Evolutionary conservation across 1,140 invertebrate genomes (phyloP).

Genomic region (Drosophila punjabiensis): DNA sequence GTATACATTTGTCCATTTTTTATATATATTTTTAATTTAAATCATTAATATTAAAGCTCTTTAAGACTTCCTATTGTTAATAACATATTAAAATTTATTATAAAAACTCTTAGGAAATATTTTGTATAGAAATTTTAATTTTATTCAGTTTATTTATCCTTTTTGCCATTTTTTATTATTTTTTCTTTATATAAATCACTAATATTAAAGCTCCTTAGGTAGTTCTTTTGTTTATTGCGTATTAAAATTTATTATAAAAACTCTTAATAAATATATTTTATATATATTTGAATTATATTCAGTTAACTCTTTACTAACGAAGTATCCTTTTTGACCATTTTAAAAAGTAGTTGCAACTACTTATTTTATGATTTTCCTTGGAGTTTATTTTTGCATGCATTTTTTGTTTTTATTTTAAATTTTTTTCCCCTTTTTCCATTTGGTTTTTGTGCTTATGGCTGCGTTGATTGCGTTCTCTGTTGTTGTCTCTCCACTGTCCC

Average conservation of each 20-base stretch:
- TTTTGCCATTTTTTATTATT: neutral
- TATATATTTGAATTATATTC: accelerated
- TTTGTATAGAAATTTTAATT: neutral
- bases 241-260: too few relatives aligned
- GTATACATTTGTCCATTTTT: neutral
- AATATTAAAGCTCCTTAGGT: too few relatives aligned
- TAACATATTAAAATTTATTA: too few relatives aligned
- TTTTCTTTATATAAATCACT: too few relatives aligned
- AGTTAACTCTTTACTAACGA: too few relatives aligned
- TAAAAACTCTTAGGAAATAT: neutral
- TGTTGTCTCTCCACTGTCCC: conserved; percentile 11
- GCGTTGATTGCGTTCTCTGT: conserved; percentile 51
- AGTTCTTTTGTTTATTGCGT: too few relatives aligned
- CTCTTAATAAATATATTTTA: neutral
- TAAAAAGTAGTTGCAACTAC: conserved; percentile 13
- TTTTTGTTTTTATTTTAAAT: neutral
- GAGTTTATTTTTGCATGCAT: conserved; percentile 15
- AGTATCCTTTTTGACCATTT: neutral
- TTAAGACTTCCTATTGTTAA: too few relatives aligned
- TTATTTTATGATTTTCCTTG: conserved; percentile 36
- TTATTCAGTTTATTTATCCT: neutral
- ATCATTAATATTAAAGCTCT: too few relatives aligned
- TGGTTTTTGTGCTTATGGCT: conserved; percentile 15
- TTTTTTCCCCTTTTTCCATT: neutral
- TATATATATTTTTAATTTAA: too few relatives aligned